phyloP scores from a whole-genome alignment of 2,888 invertebrate species.

The Eupithecia subumbrata region DNA sequence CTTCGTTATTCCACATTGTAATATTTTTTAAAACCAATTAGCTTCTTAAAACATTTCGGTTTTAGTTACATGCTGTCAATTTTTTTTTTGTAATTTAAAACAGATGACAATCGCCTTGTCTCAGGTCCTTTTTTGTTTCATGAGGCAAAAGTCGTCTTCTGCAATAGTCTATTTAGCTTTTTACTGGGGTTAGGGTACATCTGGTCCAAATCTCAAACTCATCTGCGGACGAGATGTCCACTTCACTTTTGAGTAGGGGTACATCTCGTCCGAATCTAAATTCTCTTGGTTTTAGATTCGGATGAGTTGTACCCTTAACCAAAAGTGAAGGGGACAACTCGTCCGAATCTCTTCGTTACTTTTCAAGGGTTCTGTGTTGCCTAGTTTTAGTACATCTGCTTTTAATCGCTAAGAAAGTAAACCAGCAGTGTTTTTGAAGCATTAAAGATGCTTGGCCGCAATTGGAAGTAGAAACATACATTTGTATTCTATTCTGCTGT shows the following conservation, averaged over 20 bases:
- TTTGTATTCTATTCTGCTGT: not conserved
- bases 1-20: not conserved
- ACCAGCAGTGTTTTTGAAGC: not conserved
- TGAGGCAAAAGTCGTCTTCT: not conserved
- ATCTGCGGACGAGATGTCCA: no score
- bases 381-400: not conserved
- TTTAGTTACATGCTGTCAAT: not conserved
- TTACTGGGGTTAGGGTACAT: no score
- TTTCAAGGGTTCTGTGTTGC: no score
- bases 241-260: no score
- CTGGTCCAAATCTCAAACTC: no score
- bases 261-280: no score
- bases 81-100: not conserved
- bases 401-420: not conserved
- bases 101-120: not conserved
- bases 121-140: not conserved
- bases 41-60: not conserved
- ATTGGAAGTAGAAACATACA: not conserved
- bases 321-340: no score
- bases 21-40: not conserved
- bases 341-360: no score
- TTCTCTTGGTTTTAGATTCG: no score
- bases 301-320: no score
- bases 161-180: no score
- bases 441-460: not conserved